phyloP scores from a whole-genome alignment of 2,113 vertebrate genomes.

The Sturnira hondurensis region DNA sequence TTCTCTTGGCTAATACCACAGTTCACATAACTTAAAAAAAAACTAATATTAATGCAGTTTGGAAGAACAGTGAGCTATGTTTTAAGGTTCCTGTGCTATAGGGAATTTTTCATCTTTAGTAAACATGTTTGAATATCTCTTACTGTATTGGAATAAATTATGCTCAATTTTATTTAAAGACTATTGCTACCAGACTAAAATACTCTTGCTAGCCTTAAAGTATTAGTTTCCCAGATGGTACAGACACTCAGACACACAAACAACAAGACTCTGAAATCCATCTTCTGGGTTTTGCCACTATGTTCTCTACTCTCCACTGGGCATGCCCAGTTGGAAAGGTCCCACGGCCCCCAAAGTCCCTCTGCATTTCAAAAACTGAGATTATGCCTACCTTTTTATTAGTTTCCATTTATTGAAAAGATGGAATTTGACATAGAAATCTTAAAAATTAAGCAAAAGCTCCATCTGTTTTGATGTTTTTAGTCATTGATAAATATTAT shows the following conservation, averaged over 20 bases:
- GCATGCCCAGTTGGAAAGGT: background rate
- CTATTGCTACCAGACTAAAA: background rate
- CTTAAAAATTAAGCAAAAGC: background rate
- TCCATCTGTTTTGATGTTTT: background rate
- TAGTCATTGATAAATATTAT: background rate
- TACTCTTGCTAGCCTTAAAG: background rate
- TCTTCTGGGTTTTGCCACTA: background rate
- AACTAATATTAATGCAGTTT: background rate
- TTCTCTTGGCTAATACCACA: background rate
- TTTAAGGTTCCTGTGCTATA: background rate
- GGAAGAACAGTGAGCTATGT: background rate
- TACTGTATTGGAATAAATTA: background rate
- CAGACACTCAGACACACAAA: background rate
- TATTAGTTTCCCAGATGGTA: background rate
- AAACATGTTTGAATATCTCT: background rate
- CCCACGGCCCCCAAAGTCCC: background rate
- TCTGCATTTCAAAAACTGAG: background rate
- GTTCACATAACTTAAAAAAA: background rate
- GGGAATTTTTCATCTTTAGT: background rate
- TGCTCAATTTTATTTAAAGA: conserved; percentile 30
- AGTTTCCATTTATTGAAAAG: background rate
- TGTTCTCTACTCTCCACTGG: background rate
- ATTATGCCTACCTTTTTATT: background rate
- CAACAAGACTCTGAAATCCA: background rate
- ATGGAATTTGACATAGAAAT: background rate